Conservation (phyloP, 2,113 vertebrate genomes). For the human region GRCh38 chr7:81592501-81593000, state of each 20-base stretch:
- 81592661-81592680: background rate
- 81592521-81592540: background rate
- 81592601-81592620: background rate
- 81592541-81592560: background rate
- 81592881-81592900: background rate
- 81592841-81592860: background rate
- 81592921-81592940: background rate
- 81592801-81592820: background rate
- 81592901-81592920: background rate
- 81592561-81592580: background rate
- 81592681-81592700: background rate
- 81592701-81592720: background rate
- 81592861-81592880: background rate
- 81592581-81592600: background rate
- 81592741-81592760: background rate
- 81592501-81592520: background rate
- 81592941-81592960: background rate
- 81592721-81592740: background rate
- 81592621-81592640: background rate
- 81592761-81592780: background rate
- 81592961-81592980: background rate
- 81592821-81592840: background rate
- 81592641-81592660: background rate
- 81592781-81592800: background rate
- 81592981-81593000: background rate